A percentile compares a stretch with the other conserved stretches of the same genome.
Evolutionary conservation across 2,797 vertebrate genomes (phyloP).

Genomic region (Saxicola maurus): DNA sequence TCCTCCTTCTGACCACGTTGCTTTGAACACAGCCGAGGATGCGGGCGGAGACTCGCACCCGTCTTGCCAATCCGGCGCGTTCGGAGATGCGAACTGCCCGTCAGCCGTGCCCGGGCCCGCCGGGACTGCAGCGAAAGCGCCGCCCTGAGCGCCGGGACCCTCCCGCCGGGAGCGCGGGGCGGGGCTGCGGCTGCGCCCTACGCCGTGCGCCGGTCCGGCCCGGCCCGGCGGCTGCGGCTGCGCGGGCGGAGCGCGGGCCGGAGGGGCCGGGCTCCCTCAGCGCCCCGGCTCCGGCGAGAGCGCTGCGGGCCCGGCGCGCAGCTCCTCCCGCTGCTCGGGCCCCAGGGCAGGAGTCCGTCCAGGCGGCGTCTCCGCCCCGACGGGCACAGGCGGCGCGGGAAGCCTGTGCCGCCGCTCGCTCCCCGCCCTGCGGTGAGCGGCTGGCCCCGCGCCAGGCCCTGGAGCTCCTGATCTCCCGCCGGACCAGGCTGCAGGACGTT

Average conservation of each 20-base stretch:
- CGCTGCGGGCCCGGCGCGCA: accelerated
- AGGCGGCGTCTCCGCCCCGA: too few species aligned
- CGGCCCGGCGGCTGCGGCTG: neutral
- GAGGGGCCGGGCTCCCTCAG: accelerated
- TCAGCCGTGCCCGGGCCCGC: accelerated
- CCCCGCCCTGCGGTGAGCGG: too few species aligned
- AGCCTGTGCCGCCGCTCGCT: too few species aligned
- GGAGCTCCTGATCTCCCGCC: accelerated
- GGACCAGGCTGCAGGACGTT: accelerated
- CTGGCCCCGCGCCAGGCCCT: neutral
- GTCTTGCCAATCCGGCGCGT: accelerated
- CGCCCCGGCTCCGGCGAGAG: accelerated
- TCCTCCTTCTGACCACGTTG: too few species aligned
- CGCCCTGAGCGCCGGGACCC: neutral
- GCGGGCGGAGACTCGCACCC: accelerated
- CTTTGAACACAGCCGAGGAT: neutral
- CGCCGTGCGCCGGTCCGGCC: too few species aligned
- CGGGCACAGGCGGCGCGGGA: neutral
- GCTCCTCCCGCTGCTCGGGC: accelerated
- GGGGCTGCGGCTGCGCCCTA: neutral
- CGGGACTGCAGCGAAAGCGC: accelerated
- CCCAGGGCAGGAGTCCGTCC: too few species aligned
- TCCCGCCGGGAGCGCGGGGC: neutral
- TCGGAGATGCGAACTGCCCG: accelerated
- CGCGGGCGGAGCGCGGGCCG: neutral